Conservation (phyloP, 2,113 vertebrate genomes). For the Datnioides undecimradiatus region DNA sequence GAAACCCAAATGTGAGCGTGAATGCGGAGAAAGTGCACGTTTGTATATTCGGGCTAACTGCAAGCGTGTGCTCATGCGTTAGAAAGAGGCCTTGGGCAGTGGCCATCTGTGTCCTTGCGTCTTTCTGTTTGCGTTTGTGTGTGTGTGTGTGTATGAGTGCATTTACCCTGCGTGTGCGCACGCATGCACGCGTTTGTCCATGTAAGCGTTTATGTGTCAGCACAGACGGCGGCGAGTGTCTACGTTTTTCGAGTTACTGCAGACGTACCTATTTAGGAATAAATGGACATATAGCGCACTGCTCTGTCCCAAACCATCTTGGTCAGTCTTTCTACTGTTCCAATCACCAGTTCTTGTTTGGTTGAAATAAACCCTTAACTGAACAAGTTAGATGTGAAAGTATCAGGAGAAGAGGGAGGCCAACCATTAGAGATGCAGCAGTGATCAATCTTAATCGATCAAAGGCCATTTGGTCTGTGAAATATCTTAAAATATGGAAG, state of each 20-base stretch:
- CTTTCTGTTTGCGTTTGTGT: constrained; percentile 24
- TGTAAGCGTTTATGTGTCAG: constrained; percentile 16
- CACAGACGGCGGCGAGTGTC: constrained; percentile 7
- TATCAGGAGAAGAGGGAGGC: no score
- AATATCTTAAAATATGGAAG: no score
- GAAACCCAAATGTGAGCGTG: constrained; percentile 58
- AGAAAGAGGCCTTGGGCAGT: constrained; percentile 69
- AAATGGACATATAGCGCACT: background rate
- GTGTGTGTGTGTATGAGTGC: constrained; percentile 16
- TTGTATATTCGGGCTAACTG: constrained; percentile 64
- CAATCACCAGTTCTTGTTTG: no score
- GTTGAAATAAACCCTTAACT: no score
- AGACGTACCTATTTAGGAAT: constrained; percentile 2
- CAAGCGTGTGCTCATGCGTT: constrained; percentile 73
- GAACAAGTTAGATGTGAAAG: no score
- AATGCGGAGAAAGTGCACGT: constrained; percentile 42
- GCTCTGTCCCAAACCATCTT: no score
- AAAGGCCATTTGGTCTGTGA: no score
- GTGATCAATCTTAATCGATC: no score
- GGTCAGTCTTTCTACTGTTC: no score
- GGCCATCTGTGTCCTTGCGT: constrained; percentile 75
- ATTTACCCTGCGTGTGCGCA: background rate
- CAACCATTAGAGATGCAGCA: no score
- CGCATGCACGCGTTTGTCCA: constrained; percentile 29
- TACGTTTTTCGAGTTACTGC: constrained; percentile 5